Evolutionary conservation across 2,888 invertebrate species (phyloP).

Genomic region (Achlya flavicornis): DNA sequence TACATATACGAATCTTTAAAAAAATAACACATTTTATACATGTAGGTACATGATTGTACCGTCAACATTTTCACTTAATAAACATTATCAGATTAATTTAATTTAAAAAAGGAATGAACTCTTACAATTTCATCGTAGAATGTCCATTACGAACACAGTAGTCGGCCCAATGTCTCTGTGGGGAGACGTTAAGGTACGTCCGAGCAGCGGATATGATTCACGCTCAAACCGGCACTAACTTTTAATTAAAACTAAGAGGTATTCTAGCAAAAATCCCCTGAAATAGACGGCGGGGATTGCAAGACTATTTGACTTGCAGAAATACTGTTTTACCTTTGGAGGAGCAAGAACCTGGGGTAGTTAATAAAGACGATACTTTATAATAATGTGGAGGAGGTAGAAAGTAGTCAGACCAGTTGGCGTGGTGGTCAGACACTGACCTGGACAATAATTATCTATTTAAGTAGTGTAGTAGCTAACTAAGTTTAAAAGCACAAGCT

Average conservation of each 20-base stretch:
- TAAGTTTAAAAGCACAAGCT: too few relatives aligned
- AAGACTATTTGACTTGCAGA: constrained; percentile 13
- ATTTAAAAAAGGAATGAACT: background rate
- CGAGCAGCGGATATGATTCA: constrained; percentile 64
- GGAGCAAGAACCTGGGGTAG: background rate
- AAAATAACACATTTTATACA: background rate
- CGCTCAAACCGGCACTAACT: constrained; percentile 52
- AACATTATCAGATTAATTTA: background rate
- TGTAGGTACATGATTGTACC: background rate
- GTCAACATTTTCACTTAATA: background rate
- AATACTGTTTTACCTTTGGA: background rate
- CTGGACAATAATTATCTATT: too few relatives aligned
- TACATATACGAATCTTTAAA: too few relatives aligned
- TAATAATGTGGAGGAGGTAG: too few relatives aligned
- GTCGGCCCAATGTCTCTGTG: constrained; percentile 54
- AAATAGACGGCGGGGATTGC: constrained; percentile 20
- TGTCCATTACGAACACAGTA: constrained; percentile 49
- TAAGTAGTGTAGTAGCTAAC: too few relatives aligned
- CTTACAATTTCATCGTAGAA: constrained; percentile 38
- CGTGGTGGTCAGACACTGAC: too few relatives aligned
- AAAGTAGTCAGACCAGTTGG: too few relatives aligned
- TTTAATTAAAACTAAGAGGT: constrained; percentile 73
- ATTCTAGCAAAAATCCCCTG: constrained; percentile 50
- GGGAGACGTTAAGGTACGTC: constrained; percentile 57
- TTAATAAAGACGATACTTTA: too few relatives aligned